A percentile compares a stretch with the other conserved stretches of the same genome.
These are phyloP conservation scores for Dasypus novemcinctus DNA, from an alignment of 2,113 vertebrate genomes.

Conservation along the genomic window DNA sequence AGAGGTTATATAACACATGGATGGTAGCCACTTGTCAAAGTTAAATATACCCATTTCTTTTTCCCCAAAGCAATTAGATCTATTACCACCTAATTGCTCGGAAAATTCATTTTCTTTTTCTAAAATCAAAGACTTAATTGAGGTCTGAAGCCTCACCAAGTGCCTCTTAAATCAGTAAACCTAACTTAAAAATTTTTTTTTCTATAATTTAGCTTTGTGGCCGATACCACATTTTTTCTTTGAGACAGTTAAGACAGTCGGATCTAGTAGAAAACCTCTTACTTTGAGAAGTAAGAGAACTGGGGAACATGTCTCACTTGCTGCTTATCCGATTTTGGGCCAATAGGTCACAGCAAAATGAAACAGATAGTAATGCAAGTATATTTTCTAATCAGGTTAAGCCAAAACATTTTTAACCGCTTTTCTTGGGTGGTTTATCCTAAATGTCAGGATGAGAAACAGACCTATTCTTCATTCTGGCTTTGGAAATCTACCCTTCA, in stretches of 20 bases:
- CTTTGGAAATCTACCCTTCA: background rate
- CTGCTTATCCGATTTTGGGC: background rate
- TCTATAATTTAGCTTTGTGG: constrained; percentile 58
- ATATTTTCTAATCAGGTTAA: background rate
- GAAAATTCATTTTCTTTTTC: constrained; percentile 72
- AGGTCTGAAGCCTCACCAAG: constrained; percentile 69
- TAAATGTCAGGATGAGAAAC: constrained; percentile 26
- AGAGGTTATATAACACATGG: constrained; percentile 47
- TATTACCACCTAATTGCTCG: constrained; percentile 72
- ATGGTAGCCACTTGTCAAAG: constrained; percentile 67
- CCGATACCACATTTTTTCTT: background rate
- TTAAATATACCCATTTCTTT: constrained; percentile 63
- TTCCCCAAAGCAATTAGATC: constrained; percentile 45
- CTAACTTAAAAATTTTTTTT: constrained; percentile 25
- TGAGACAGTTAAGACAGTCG: constrained; percentile 10
- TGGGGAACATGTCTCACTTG: background rate
- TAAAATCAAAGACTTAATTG: constrained; percentile 65
- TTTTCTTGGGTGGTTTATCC: constrained; percentile 24
- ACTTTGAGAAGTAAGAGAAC: constrained; percentile 9
- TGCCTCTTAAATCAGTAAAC: constrained; percentile 64
- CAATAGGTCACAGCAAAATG: background rate
- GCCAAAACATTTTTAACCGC: background rate
- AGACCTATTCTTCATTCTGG: background rate
- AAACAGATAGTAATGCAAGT: background rate
- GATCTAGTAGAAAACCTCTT: background rate